phyloP scores from a whole-genome alignment of 2,113 vertebrate genomes.

The Pelecanus crispus region DNA sequence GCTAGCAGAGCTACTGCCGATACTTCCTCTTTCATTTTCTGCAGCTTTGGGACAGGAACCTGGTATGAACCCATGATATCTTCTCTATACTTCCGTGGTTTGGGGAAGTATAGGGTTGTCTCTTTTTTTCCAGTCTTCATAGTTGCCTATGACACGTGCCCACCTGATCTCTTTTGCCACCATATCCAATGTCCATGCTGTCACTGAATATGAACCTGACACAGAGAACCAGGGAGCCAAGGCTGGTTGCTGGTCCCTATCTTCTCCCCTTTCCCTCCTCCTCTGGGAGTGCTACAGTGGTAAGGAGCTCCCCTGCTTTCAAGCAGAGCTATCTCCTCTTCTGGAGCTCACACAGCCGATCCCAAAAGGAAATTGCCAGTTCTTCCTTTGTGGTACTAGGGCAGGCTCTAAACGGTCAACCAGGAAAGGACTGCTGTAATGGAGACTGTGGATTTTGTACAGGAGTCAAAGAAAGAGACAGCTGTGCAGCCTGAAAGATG shows the following conservation, averaged over 20 bases:
- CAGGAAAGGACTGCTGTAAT: not conserved
- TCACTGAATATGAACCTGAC: not conserved
- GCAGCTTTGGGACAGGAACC: not conserved
- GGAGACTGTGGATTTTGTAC: not conserved
- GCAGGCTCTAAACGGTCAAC: not conserved
- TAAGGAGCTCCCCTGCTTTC: not conserved
- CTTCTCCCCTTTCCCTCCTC: not conserved
- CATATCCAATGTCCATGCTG: not conserved
- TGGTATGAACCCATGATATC: not conserved
- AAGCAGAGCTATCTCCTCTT: not conserved
- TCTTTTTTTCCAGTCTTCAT: not conserved
- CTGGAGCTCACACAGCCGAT: not conserved
- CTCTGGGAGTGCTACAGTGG: not conserved
- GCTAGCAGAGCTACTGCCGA: not conserved
- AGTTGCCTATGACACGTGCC: not conserved
- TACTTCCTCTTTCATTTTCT: constrained; percentile 2
- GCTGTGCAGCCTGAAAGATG: not conserved
- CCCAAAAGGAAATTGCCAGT: not conserved
- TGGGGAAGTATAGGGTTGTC: not conserved
- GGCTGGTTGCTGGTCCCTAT: not conserved
- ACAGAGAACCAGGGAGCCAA: not conserved
- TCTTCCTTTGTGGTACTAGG: not conserved
- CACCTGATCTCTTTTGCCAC: not conserved
- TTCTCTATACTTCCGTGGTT: not conserved
- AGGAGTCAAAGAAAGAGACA: not conserved